Conservation (phyloP, 2,113 vertebrate genomes). For the Oceanites oceanicus region DNA sequence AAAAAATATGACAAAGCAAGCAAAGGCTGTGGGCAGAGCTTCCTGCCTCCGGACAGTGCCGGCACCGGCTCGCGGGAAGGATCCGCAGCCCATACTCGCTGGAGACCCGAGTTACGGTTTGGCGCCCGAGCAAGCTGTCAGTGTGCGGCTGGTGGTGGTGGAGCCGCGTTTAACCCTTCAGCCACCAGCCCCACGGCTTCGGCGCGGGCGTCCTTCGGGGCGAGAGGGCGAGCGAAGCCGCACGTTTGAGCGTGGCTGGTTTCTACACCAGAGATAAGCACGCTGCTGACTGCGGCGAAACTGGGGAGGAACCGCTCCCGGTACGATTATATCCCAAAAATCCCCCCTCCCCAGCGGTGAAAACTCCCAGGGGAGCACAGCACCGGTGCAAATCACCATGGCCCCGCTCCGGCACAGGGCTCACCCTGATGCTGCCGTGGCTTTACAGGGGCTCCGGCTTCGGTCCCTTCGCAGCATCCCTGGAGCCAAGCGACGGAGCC, state of each 20-base stretch:
- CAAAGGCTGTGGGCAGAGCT: slow-evolving; percentile 8
- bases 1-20: neutral
- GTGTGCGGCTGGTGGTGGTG: rapidly evolving
- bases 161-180: neutral
- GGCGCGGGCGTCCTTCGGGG: rapidly evolving
- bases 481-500: neutral
- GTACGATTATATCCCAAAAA: neutral
- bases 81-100: rapidly evolving
- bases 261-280: neutral
- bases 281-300: neutral
- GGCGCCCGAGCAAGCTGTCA: neutral
- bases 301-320: neutral
- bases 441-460: neutral
- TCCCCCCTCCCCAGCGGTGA: rapidly evolving
- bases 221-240: neutral
- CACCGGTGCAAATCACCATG: rapidly evolving
- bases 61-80: neutral
- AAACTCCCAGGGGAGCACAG: neutral
- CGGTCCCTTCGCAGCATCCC: neutral
- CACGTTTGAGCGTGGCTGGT: neutral
- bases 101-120: neutral
- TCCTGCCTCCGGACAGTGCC: neutral
- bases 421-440: neutral
- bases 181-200: neutral
- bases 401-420: neutral